Percentiles rank a stretch among this genome's conserved stretches.
These are phyloP conservation scores for Eciton burchellii DNA, from an alignment of 1,140 invertebrate genomes.

Conservation along the genomic window DNA sequence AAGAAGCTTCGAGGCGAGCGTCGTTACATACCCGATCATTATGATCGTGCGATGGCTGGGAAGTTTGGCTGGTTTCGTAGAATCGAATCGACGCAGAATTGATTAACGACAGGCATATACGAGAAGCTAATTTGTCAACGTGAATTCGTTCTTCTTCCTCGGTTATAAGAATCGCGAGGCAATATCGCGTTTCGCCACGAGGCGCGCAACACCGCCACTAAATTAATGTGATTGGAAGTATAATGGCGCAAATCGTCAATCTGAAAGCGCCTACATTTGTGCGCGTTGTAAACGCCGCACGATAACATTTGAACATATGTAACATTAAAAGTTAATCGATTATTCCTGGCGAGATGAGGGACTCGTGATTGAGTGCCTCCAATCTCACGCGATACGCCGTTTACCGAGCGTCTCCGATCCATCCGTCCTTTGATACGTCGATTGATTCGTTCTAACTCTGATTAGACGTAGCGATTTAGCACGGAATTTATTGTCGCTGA, in stretches of 20 bases:
- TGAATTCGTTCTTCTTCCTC: background rate
- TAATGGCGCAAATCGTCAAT: constrained; percentile 50
- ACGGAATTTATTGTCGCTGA: constrained; percentile 52
- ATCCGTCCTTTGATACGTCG: constrained; percentile 48
- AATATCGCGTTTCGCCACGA: background rate
- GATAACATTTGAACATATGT: constrained; percentile 48
- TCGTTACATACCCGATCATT: background rate
- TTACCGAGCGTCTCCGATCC: constrained; percentile 43
- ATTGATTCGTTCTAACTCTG: constrained; percentile 55
- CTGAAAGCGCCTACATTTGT: constrained; percentile 24
- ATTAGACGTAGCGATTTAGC: constrained; percentile 55
- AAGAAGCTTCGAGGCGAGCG: background rate
- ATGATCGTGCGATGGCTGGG: background rate
- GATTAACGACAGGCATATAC: background rate
- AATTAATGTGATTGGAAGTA: constrained; percentile 49
- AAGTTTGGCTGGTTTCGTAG: background rate
- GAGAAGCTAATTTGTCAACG: constrained; percentile 2
- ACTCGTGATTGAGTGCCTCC: constrained; percentile 36
- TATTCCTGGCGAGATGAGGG: constrained; percentile 48
- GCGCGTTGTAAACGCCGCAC: constrained; percentile 35
- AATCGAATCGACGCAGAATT: background rate
- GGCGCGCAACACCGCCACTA: background rate
- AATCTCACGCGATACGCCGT: constrained; percentile 54
- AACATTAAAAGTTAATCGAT: constrained; percentile 57
- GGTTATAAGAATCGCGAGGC: background rate